Evolutionary conservation across 2,113 vertebrate species (phyloP), one percentile per base, ranked within the genome.

Genomic region (Ramphastos sulfuratus): DNA sequence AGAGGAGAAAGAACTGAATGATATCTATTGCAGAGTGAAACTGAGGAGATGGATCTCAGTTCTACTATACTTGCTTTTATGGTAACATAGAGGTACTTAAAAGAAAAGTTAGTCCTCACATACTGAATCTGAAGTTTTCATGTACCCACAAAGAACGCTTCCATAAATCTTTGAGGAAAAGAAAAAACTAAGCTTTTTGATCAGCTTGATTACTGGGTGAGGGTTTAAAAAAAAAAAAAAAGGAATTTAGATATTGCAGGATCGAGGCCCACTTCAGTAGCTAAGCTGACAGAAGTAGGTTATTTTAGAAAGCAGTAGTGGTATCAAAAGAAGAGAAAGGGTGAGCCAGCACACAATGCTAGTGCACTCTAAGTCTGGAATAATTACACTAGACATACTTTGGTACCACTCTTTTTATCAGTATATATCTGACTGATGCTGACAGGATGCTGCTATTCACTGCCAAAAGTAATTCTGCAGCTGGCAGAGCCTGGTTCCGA

Each of bases 31-130:
- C 69, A 81, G 64, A 81, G 35, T 14, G 56, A 73, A 86, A 85
- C n/a, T 15, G 67, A 88, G 64, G 55, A 81, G 85, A 65, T 50
- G 44, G 55, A 88, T 64, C 35, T 65, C 71, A 89, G 73, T 86
- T 94, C 91, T 94, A 94, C 71, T 88, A 90, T 27, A 94, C 54
- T 50, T 20, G 15, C 11, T 88, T 92, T 83, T n/a, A 56, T 35
- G 33, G 56, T 42, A 84, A 65, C 31, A 55, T 1, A 64, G 28
- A 90, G 63, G 4, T 30, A 82, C 17, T 89, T 56, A 52, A 70
- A 94, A 91, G 30, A 31, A 42, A 82, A 76, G 59, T 10, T 70
- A 48, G 7, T 76, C 63, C 37, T 84, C 42, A 69, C 48, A 67
- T 23, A 12, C 65, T 61, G n/a, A 77, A 85, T 56, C 64, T 71